These are phyloP conservation scores for honey bee (Apis mellifera) DNA, from an alignment of 1,140 invertebrate genomes.

Conservation along the genomic window DNA sequence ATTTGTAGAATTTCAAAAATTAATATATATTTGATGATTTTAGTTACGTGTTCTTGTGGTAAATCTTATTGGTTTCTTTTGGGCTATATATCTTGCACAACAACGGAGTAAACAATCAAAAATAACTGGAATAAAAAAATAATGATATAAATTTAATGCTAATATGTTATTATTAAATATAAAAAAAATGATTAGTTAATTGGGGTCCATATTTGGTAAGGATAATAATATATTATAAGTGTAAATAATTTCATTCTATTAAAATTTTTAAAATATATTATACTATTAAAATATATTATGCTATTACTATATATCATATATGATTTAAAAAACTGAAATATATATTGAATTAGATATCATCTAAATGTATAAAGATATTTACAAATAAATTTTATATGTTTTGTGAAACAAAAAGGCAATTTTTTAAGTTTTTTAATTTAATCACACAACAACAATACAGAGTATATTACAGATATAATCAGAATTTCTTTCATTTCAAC, in stretches of 20 bases:
- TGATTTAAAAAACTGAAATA: neutral
- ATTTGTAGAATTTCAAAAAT: constrained; percentile 20
- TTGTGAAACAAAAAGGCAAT: neutral
- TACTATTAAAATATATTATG: neutral
- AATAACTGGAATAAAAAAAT: constrained; percentile 37
- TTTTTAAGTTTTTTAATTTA: constrained; percentile 73
- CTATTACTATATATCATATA: neutral
- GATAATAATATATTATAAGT: neutral
- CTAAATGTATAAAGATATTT: neutral
- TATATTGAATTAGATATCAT: neutral
- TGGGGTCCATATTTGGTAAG: constrained; percentile 8
- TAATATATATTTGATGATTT: neutral
- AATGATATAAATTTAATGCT: constrained; percentile 5
- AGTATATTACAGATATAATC: constrained; percentile 80
- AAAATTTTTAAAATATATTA: neutral
- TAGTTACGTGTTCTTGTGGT: constrained; percentile 86
- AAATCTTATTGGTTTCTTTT: constrained; percentile 86
- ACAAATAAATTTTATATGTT: constrained; percentile 25
- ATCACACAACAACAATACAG: constrained; percentile 82
- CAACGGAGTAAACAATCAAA: constrained; percentile 74
- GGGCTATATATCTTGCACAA: constrained; percentile 86
- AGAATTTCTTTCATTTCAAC: constrained; percentile 73
- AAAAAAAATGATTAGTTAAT: neutral
- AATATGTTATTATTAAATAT: neutral
- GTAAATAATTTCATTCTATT: constrained; percentile 40